These are phyloP conservation scores for Vimba vimba DNA, from an alignment of 2,113 vertebrate genomes.

Conservation along the genomic window DNA sequence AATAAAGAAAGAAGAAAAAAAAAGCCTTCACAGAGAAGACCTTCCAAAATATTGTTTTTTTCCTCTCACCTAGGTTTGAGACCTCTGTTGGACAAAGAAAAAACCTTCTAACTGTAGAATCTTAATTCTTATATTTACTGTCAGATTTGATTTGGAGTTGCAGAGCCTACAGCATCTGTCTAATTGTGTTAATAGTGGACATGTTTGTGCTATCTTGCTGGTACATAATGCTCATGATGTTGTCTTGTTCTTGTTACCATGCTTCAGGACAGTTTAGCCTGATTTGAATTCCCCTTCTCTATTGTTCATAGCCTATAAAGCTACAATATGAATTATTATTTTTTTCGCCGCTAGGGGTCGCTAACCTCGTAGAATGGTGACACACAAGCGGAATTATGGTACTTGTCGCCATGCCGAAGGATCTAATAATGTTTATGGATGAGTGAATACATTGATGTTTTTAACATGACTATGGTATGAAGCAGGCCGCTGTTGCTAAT, in stretches of 20 bases:
- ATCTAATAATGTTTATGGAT: too few relatives aligned
- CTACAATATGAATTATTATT: too few relatives aligned
- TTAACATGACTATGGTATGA: too few relatives aligned
- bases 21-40: too few relatives aligned
- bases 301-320: neutral
- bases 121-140: neutral
- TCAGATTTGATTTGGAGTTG: neutral
- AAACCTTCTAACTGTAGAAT: too few relatives aligned
- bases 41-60: neutral
- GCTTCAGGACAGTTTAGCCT: neutral
- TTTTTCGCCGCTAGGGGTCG: too few relatives aligned
- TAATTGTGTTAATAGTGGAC: neutral
- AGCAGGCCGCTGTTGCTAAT: too few relatives aligned
- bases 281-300: neutral
- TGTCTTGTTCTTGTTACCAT: slow-evolving; percentile 19
- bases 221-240: neutral
- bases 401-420: too few relatives aligned
- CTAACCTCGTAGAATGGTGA: too few relatives aligned
- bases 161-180: neutral
- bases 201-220: slow-evolving; percentile 11
- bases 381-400: too few relatives aligned
- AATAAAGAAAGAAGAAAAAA: too few relatives aligned
- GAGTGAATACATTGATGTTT: too few relatives aligned
- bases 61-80: neutral
- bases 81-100: neutral